Base-by-base conservation (phyloP, 2,888 invertebrate genomes). In the Formica aserva region DNA sequence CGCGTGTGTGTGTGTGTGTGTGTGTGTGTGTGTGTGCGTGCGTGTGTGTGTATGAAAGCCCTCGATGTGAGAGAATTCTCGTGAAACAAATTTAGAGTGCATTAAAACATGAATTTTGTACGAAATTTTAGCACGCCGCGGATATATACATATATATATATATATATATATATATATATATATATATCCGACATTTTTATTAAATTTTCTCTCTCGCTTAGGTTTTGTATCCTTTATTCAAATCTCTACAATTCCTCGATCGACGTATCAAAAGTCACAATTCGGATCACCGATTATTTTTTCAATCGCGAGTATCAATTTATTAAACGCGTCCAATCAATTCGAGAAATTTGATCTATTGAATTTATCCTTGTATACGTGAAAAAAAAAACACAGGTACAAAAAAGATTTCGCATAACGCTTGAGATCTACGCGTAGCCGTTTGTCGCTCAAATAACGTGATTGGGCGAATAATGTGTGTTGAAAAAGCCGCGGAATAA, bases 21-120 rank as follows among this genome's bases (percentile, higher is more conserved):
- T 1, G 1, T 26, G 32, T 32, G 4, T 32, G 32, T 32, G 41
- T 45, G 60, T 5, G 32, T 32, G 26, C 1, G 26, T 26, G 26
- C 26, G 26, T 1, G 26, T 26, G 26, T 26, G 32, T 32, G 32
- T 32, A 2, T 32, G 32, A 32, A 32, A 32, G 5, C 32, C 1
- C 32, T 32, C 48, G 15, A 66, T 55, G 38, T n/a, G 67, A 76
- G 66, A 66, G 66, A 76, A 52, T 77, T 76, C 35, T 52, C 55
- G 38, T 35, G 57, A 77, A 67, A 77, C 38, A 57, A 77, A 77
- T 67, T 67, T 41, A 29, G 77, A 67, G 67, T 60, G 29, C 66
- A 52, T 41, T 69, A 69, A 77, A 77, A 77, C 15, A 26, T 67
- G 55, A 77, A 78, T 69, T 78, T 78, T 78, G 26, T 60, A 63